Conservation (phyloP, 2,113 vertebrate species). For the Amblyornis subalaris region DNA sequence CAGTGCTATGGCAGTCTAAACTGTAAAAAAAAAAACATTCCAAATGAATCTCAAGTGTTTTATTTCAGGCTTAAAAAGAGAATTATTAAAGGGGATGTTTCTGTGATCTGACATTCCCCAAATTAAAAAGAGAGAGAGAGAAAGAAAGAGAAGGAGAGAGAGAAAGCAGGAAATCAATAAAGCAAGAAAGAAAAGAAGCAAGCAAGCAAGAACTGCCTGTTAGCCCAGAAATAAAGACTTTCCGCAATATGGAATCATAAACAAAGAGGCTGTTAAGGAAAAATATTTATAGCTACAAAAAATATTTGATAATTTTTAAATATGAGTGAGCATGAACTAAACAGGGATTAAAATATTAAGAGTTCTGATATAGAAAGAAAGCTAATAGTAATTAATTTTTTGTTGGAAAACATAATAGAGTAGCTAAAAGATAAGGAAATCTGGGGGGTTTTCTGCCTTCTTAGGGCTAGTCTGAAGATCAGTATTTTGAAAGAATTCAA, state of each 20-base stretch:
- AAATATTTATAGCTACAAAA: neutral
- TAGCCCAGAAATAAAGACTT: neutral
- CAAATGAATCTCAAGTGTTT: neutral
- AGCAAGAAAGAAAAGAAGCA: neutral
- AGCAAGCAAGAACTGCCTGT: neutral
- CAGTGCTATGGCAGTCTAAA: neutral
- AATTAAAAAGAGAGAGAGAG: neutral
- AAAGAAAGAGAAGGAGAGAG: neutral
- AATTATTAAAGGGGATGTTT: neutral
- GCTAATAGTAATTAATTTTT: neutral
- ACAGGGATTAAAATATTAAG: neutral
- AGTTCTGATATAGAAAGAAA: neutral
- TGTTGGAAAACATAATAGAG: neutral
- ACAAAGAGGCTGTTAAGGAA: neutral
- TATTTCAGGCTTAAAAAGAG: neutral
- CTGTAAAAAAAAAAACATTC: neutral
- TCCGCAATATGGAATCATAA: neutral
- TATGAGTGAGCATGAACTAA: neutral
- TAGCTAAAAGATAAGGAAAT: neutral
- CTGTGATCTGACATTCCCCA: neutral
- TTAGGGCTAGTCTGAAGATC: neutral
- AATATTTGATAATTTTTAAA: neutral
- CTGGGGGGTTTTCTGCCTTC: rapidly evolving
- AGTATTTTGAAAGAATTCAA: neutral
- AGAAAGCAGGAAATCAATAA: neutral